Evolutionary conservation across 2,888 invertebrate genomes (phyloP), one percentile per base, ranked within the genome.

Genomic region (Aporophyla nigra): DNA sequence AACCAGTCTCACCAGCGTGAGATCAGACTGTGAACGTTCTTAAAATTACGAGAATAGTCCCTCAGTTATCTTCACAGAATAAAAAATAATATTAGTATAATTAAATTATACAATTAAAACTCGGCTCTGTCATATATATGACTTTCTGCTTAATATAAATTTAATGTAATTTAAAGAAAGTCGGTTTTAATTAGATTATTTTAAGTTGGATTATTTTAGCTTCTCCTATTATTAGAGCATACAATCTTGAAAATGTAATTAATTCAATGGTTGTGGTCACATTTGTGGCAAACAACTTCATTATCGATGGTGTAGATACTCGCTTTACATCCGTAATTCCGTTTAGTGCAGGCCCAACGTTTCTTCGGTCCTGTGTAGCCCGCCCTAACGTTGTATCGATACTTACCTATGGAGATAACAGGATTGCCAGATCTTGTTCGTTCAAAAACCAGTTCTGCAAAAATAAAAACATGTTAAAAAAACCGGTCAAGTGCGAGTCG

Each of bases 401-500:
- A 67, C 2, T 40, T 62, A 7, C 77, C 77, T 43, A 73, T 19
- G 27, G 70, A 62, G 16, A 89, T 63, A 27, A 87, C 84, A 14
- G 85, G 85, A 21, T 82, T 84, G 2, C 89, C 89, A 12, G 33
- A 53, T 62, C 59, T 76, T 9, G 86, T 82, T 33, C 65, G 43
- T 24, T 76, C 74, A 40, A 87, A 80, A 59, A 78, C 19, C 21
- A 73, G 12, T 10, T 65, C 87, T 72, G 82, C 58, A 72, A 83
- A 82, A 27, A 68, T 24, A 51, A 51, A 27, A 19, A 4, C 3
- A 24, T 65, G 46, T 27, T 27, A 21, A 43, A 43, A 43, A 46
- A 10, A 1, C n/a, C n/a, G n/a, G n/a, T n/a, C n/a, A n/a, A n/a
- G n/a, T n/a, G n/a, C n/a, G n/a, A n/a, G n/a, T n/a, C n/a, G n/a